Evolutionary conservation across 2,888 invertebrate species (phyloP).

Genomic region (Campaea margaritaria): DNA sequence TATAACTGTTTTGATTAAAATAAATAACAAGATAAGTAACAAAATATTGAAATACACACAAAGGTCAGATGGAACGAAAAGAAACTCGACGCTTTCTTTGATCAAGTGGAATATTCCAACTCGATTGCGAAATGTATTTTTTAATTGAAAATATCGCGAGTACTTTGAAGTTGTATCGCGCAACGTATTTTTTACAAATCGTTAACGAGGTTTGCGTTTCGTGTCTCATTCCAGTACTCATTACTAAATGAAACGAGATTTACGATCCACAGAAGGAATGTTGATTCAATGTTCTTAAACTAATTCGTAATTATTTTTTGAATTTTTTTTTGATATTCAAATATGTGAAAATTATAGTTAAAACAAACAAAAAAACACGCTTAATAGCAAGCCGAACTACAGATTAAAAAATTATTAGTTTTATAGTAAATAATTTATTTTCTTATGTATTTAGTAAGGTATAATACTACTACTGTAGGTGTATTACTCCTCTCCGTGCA

Average conservation of each 20-base stretch:
- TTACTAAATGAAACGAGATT: not conserved
- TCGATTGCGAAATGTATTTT: not conserved
- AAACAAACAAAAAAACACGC: too few relatives aligned
- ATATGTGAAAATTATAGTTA: too few relatives aligned
- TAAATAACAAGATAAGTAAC: conserved; percentile 2
- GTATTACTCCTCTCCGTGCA: too few relatives aligned
- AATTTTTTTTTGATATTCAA: too few relatives aligned
- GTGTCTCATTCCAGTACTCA: not conserved
- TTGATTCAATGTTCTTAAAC: too few relatives aligned
- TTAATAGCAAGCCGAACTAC: too few relatives aligned
- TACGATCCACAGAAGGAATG: not conserved
- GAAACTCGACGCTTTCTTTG: conserved; percentile 14
- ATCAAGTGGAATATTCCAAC: conserved; percentile 4
- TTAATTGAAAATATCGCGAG: conserved; percentile 5
- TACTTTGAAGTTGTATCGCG: conserved; percentile 1
- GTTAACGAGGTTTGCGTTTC: conserved; percentile 3
- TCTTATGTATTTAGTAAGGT: too few relatives aligned
- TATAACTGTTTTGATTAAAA: conserved; percentile 19
- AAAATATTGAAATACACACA: conserved; percentile 15
- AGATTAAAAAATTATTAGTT: too few relatives aligned
- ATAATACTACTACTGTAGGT: too few relatives aligned
- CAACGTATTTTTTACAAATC: not conserved
- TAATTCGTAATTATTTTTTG: too few relatives aligned
- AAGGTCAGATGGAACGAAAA: conserved; percentile 12
- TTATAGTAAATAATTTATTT: too few relatives aligned